These are phyloP conservation scores for Pectinophora gossypiella DNA, from an alignment of 1,140 invertebrate species.

Conservation along the genomic window DNA sequence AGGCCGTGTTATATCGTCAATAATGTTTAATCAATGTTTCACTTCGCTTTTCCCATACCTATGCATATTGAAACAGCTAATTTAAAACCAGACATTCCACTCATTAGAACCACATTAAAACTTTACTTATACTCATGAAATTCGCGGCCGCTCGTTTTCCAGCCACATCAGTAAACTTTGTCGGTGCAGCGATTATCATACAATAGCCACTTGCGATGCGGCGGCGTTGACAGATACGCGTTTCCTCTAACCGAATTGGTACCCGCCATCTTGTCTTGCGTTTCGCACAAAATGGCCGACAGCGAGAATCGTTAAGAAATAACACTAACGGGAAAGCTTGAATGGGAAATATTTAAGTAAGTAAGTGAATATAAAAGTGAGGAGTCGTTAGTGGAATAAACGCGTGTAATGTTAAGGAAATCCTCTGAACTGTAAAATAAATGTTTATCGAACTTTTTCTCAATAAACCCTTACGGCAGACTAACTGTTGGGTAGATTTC, in stretches of 20 bases:
- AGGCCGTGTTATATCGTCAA: too few relatives aligned
- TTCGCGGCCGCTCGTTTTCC: conserved; percentile 34
- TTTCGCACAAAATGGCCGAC: conserved; percentile 48
- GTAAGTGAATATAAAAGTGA: too few relatives aligned
- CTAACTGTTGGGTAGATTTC: too few relatives aligned
- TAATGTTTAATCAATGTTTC: too few relatives aligned
- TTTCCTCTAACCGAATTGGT: conserved; percentile 65
- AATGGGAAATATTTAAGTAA: neutral
- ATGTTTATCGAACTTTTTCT: too few relatives aligned
- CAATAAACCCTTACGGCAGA: too few relatives aligned
- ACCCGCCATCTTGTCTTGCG: conserved; percentile 57
- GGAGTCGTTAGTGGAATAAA: too few relatives aligned
- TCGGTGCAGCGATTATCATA: conserved; percentile 67
- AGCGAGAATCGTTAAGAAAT: neutral
- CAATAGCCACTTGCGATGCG: conserved; percentile 67
- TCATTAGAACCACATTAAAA: neutral
- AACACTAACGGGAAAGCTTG: neutral
- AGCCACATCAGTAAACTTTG: conserved; percentile 54
- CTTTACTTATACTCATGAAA: neutral
- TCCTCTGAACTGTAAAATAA: too few relatives aligned
- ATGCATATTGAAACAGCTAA: too few relatives aligned
- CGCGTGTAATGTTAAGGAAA: too few relatives aligned
- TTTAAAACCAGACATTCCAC: too few relatives aligned
- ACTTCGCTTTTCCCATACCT: too few relatives aligned
- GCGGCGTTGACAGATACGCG: conserved; percentile 65